Evolutionary conservation across 2,113 vertebrate genomes (phyloP), one percentile per base, ranked within the genome.

Genomic region (Cygnus buccinator): DNA sequence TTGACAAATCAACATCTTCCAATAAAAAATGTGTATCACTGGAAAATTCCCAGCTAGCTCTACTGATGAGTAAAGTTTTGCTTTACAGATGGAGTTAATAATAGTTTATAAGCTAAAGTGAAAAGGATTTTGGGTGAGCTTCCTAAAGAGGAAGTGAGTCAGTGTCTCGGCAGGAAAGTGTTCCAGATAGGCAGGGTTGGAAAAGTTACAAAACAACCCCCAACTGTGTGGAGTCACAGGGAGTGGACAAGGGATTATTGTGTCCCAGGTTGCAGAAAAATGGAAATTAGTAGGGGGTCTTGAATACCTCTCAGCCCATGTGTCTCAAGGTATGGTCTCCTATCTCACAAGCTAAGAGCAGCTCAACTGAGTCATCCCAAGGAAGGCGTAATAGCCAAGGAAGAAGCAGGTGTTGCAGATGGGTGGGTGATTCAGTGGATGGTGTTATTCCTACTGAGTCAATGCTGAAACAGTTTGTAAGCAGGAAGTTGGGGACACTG

Each of bases 101-200:
- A 96, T 95, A 96, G 88, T 87, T 97, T 96, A 92, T 95, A 96
- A 93, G 67, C 80, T 91, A 59, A 92, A 94, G 90, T 87, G 85
- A 96, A 97, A 96, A 95, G 95, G 93, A 93, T 94, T 96, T 96
- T 85, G 95, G 89, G 95, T 97, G 94, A 96, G 95, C 92, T 95
- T 96, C 91, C 82, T 96, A 94, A 94, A 92, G 89, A 96, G 95
- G 95, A 97, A 97, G 96, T 97, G 97, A 97, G 90, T 97, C 95
- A 97, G 82, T 95, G 96, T 96, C 95, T 97, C 94, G 52, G 73
- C 92, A 96, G 95, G 95, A 96, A 96, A 95, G 72, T 84, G 92
- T 91, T 94, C 95, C 97, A 96, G 91, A 96, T 94, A 96, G 95
- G 95, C 96, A 95, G 90, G 93, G 96, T 88, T 97, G 97, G 95